phyloP scores from a whole-genome alignment of 2,797 vertebrate genomes.

The Chaenodraco wilsoni region DNA sequence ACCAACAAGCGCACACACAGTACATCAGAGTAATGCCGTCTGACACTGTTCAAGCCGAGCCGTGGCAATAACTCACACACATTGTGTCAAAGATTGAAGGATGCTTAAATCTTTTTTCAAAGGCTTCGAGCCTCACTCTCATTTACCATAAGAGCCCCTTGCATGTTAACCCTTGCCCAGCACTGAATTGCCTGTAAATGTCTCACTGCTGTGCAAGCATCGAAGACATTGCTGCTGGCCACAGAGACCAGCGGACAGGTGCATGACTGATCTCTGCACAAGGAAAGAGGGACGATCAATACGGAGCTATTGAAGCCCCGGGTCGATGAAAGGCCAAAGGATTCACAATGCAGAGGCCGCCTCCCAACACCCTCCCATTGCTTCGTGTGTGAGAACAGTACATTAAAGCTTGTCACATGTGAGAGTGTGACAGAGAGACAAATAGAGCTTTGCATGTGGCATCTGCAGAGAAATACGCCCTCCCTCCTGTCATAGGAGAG shows the following conservation, averaged over 20 bases:
- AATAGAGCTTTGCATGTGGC: conserved; percentile 22
- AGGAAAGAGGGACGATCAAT: conserved; percentile 69
- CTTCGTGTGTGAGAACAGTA: conserved; percentile 43
- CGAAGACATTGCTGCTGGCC: conserved; percentile 15
- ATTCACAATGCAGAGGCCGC: conserved; percentile 61
- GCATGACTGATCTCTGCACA: conserved; percentile 67
- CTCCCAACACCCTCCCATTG: conserved; percentile 34
- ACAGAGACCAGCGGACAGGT: conserved; percentile 46
- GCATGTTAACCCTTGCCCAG: conserved; percentile 28
- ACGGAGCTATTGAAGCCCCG: conserved; percentile 54
- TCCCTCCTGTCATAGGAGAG: conserved; percentile 8
- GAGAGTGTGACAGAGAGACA: conserved; percentile 9
- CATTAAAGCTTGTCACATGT: conserved; percentile 50
- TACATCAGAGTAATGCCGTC: conserved; percentile 50
- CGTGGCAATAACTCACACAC: conserved; percentile 16
- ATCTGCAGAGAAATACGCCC: conserved; percentile 14
- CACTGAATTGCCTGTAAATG: conserved; percentile 20
- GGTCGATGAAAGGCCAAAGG: conserved; percentile 69
- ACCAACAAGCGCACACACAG: conserved; percentile 18
- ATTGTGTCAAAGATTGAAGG: conserved; percentile 10
- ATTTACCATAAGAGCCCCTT: conserved; percentile 18
- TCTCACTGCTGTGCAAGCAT: conserved; percentile 21
- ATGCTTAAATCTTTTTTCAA: conserved; percentile 33
- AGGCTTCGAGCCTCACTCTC: conserved; percentile 22
- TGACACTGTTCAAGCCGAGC: conserved; percentile 51